phyloP scores from a whole-genome alignment of 1,140 invertebrate species.

The Plectrocnemia conspersa region DNA sequence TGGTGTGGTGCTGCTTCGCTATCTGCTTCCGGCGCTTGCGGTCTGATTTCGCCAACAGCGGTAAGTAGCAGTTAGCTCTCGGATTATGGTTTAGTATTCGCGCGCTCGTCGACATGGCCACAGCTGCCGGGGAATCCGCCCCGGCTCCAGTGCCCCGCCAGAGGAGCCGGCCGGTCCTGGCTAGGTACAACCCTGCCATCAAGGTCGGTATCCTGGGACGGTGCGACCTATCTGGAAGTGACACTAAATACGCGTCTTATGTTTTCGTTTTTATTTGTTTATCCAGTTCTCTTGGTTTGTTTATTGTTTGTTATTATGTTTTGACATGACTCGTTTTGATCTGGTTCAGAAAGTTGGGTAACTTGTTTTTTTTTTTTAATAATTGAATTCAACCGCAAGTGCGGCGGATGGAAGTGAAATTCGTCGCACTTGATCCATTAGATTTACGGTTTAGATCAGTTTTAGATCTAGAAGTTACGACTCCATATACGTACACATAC shows the following conservation, averaged over 20 bases:
- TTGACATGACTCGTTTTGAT: too few species aligned
- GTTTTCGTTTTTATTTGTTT: neutral
- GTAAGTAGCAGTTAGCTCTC: conserved; percentile 25
- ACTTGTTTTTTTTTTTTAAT: too few species aligned
- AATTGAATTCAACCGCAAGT: too few species aligned
- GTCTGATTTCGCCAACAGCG: conserved; percentile 25
- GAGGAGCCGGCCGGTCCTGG: conserved; percentile 28
- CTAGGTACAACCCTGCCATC: conserved; percentile 24
- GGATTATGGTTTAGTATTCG: neutral
- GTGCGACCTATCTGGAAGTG: neutral
- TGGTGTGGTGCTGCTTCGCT: conserved; percentile 7
- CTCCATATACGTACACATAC: too few species aligned
- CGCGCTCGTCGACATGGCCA: neutral
- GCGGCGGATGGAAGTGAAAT: too few species aligned
- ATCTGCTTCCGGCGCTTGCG: conserved; percentile 28
- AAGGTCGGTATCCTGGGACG: conserved; percentile 28
- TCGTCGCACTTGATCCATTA: too few species aligned
- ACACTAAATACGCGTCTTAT: too few species aligned
- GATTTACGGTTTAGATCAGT: too few species aligned
- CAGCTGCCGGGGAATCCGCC: conserved; percentile 13
- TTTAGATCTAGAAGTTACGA: too few species aligned
- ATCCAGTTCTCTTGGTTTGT: neutral
- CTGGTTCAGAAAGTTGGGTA: too few species aligned
- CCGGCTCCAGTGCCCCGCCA: conserved; percentile 4
- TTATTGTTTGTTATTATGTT: neutral